Evolutionary conservation across 2,113 vertebrate genomes (phyloP).

Genomic region (Ondatra zibethicus): DNA sequence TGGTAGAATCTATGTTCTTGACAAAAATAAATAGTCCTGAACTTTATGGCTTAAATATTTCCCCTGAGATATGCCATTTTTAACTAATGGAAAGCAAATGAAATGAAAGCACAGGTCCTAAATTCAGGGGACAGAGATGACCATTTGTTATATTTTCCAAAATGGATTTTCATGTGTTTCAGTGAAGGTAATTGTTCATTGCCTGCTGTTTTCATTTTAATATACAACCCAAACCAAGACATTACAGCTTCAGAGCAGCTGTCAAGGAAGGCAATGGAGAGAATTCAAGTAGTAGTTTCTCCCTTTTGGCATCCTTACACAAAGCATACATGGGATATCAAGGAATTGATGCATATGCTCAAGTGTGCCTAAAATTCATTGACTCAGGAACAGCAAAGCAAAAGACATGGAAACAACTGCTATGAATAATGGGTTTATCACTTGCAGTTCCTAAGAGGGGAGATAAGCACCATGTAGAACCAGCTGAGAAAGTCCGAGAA

Average conservation of each 20-base stretch:
- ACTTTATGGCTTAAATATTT: constrained; percentile 28
- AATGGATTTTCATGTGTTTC: not conserved
- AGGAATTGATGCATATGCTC: not conserved
- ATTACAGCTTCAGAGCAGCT: not conserved
- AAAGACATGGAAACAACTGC: not conserved
- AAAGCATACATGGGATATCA: not conserved
- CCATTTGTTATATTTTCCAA: not conserved
- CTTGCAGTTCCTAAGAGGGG: not conserved
- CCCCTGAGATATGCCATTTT: not conserved
- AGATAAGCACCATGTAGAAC: no score
- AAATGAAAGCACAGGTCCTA: not conserved
- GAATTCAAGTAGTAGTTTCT: not conserved
- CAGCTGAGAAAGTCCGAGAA: no score
- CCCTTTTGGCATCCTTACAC: not conserved
- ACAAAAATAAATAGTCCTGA: constrained; percentile 46
- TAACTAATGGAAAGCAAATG: constrained; percentile 24
- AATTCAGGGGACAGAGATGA: not conserved
- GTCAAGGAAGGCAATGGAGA: not conserved
- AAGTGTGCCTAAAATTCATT: not conserved
- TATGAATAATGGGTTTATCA: not conserved
- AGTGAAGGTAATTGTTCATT: not conserved
- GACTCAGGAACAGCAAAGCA: not conserved
- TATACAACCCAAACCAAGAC: not conserved
- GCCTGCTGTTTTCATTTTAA: not conserved
- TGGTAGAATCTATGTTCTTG: constrained; percentile 57